Percentiles rank a stretch among this genome's conserved stretches.
phyloP scores from a whole-genome alignment of 2,888 invertebrate genomes.

The Corbicula japonica region DNA sequence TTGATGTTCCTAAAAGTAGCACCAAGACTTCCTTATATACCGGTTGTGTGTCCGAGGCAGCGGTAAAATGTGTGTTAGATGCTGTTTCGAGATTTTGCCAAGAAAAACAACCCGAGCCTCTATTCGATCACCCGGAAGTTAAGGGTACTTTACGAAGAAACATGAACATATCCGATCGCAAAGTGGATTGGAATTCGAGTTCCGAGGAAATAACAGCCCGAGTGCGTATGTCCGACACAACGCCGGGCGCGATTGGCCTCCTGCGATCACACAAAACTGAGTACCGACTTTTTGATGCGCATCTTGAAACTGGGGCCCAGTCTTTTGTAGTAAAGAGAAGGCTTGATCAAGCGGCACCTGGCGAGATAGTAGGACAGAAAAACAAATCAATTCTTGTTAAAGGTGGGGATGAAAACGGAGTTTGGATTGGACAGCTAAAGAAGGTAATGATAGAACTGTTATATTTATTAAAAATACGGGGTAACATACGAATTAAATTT shows the following conservation, averaged over 20 bases:
- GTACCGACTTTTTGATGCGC: conserved; percentile 40
- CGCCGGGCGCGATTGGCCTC: conserved; percentile 38
- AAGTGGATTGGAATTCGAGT: conserved; percentile 37
- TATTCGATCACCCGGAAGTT: neutral
- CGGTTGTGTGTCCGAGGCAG: no score
- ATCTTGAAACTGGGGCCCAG: conserved; percentile 27
- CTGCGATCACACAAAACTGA: neutral
- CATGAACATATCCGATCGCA: conserved; percentile 41
- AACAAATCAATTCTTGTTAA: no score
- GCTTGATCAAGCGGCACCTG: no score
- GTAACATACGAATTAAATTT: no score
- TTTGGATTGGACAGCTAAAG: no score
- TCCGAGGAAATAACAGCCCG: conserved; percentile 27
- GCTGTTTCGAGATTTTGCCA: conserved; percentile 44
- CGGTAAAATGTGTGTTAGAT: conserved; percentile 34
- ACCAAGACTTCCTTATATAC: no score
- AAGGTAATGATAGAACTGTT: no score
- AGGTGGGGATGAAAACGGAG: no score
- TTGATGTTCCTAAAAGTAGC: no score
- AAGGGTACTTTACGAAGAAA: conserved; percentile 19
- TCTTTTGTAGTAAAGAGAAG: no score
- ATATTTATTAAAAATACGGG: no score
- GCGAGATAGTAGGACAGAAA: no score
- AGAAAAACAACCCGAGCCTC: conserved; percentile 3
- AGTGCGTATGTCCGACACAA: conserved; percentile 55